A percentile compares a stretch with the other conserved stretches of the same genome.
Conservation (phyloP, 2,113 vertebrate species). For the Laticauda laticaudata region DNA sequence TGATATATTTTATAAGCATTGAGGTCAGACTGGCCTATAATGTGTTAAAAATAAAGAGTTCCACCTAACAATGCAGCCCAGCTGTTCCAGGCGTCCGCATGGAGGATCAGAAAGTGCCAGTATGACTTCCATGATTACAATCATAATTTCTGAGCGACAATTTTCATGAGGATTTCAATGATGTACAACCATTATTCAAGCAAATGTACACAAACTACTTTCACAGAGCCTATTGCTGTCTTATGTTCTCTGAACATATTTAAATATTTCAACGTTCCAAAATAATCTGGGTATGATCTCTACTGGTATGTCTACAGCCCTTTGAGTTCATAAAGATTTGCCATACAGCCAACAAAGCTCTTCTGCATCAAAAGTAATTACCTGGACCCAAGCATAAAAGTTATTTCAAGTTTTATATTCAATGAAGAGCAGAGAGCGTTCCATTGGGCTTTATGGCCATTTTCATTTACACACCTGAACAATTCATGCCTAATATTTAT, state of each 20-base stretch:
- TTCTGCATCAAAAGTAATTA: neutral
- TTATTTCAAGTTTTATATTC: neutral
- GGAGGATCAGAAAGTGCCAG: neutral
- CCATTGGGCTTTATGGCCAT: neutral
- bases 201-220: neutral
- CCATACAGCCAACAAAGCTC: neutral
- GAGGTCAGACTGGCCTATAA: neutral
- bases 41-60: neutral
- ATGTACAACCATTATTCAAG: conserved; percentile 36
- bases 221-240: neutral
- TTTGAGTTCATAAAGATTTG: neutral
- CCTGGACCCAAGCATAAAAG: neutral
- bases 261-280: neutral
- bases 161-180: neutral
- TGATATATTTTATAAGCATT: conserved; percentile 6
- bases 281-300: neutral
- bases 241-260: neutral
- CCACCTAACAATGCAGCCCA: neutral
- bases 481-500: neutral
- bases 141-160: neutral
- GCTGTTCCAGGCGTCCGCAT: neutral
- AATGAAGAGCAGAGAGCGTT: neutral
- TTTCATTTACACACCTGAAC: neutral
- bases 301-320: neutral
- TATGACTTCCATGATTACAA: neutral